phyloP scores from a whole-genome alignment of 2,888 invertebrate species.

The Drosophila buzzatii region DNA sequence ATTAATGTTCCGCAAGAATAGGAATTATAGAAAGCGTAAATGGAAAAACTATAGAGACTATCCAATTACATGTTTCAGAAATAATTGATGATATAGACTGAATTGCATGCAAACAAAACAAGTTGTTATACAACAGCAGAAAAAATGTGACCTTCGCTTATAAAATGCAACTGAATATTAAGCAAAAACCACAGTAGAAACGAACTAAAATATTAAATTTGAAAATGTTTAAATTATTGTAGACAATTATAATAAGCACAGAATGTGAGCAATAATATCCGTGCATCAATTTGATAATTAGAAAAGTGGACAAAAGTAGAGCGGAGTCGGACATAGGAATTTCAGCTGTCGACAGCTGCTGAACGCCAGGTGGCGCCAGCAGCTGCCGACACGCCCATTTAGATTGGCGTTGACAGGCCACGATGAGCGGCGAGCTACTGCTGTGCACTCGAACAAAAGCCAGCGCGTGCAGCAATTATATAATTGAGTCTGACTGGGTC shows the following conservation, averaged over 20 bases:
- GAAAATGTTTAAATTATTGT: conserved; percentile 12
- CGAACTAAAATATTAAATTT: conserved; percentile 26
- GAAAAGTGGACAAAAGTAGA: conserved; percentile 10
- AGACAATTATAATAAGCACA: conserved; percentile 6
- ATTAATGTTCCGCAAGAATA: conserved; percentile 39
- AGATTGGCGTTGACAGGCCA: conserved; percentile 51
- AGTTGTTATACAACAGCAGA: neutral
- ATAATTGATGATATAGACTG: neutral
- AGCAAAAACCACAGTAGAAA: conserved; percentile 2
- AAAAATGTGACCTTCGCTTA: conserved; percentile 21
- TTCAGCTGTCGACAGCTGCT: conserved; percentile 33
- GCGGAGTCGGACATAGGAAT: conserved; percentile 7
- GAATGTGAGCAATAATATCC: conserved; percentile 29
- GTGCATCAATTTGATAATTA: conserved; percentile 41
- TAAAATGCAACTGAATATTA: neutral
- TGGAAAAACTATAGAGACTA: conserved; percentile 2
- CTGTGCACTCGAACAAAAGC: conserved; percentile 40
- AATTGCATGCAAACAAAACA: neutral
- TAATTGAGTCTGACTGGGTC: conserved; percentile 61
- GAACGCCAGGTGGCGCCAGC: conserved; percentile 51
- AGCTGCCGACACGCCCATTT: conserved; percentile 35
- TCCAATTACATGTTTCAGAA: conserved; percentile 23
- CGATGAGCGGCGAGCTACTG: conserved; percentile 4
- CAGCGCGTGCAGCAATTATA: conserved; percentile 59
- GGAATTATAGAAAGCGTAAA: conserved; percentile 3